Evolutionary conservation across 2,888 invertebrate genomes (phyloP).

Genomic region (Protula sp.): DNA sequence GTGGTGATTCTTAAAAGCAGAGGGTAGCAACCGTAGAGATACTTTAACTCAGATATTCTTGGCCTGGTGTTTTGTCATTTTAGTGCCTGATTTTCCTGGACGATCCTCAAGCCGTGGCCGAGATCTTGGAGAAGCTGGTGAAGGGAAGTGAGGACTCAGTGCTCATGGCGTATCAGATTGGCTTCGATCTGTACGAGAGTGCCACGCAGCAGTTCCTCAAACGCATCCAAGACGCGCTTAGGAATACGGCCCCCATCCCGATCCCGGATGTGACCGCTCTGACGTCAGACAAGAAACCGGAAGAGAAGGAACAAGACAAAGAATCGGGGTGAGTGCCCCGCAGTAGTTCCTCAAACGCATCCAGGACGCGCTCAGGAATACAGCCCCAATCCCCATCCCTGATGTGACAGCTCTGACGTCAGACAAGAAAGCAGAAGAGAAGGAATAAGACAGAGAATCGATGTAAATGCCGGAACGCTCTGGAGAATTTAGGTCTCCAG

Average conservation of each 20-base stretch:
- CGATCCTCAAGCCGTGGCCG: slow-evolving; percentile 86
- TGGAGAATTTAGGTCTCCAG: too few species aligned
- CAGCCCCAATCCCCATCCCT: slow-evolving; percentile 40
- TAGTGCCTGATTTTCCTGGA: slow-evolving; percentile 95
- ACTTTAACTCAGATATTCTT: too few species aligned
- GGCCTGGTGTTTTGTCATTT: too few species aligned
- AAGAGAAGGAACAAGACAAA: too few species aligned
- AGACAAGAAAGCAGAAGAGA: not conserved
- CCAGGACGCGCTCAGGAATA: slow-evolving; percentile 42
- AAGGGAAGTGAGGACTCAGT: slow-evolving; percentile 62
- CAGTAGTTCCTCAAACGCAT: slow-evolving; percentile 81
- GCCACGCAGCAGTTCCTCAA: slow-evolving; percentile 96
- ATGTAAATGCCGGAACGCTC: too few species aligned
- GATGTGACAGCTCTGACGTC: slow-evolving; percentile 2
- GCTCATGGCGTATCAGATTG: slow-evolving; percentile 97
- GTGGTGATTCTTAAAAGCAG: too few species aligned
- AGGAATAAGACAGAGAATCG: too few species aligned
- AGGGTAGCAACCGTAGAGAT: too few species aligned
- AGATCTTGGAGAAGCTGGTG: slow-evolving; percentile 83
- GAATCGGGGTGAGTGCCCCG: slow-evolving; percentile 93
- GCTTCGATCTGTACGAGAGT: slow-evolving; percentile 97
- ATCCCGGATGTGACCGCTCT: slow-evolving; percentile 11
- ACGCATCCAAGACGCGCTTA: slow-evolving; percentile 38
- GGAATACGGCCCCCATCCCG: slow-evolving; percentile 42
- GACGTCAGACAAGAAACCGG: not conserved